Conservation (phyloP, 92 coral and sea anemone genomes). For the Ricordea florida region DNA sequence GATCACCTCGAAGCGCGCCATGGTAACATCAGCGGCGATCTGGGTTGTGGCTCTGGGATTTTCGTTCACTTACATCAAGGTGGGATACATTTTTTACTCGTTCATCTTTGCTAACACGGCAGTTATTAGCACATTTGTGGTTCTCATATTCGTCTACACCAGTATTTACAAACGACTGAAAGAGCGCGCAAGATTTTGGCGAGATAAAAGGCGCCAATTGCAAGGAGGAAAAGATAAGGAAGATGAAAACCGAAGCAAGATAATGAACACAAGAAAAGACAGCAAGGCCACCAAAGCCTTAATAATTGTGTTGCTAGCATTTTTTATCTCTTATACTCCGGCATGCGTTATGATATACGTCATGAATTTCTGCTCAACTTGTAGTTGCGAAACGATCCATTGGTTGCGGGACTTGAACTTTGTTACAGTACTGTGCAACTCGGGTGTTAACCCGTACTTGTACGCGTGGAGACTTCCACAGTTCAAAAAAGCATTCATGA, state of each 20-base stretch:
- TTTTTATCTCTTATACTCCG: constrained; percentile 67
- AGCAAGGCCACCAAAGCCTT: constrained; percentile 50
- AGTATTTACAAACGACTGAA: constrained; percentile 60
- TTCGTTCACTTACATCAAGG: constrained; percentile 64
- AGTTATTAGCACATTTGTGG: constrained; percentile 75
- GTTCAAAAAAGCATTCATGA: constrained; percentile 47
- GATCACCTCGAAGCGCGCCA: constrained; percentile 63
- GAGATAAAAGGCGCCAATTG: background rate
- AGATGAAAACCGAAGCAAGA: constrained; percentile 11
- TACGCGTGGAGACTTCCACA: constrained; percentile 78
- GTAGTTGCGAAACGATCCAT: constrained; percentile 67
- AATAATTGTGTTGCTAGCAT: constrained; percentile 56
- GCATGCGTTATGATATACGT: constrained; percentile 65
- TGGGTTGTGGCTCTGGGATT: constrained; percentile 70
- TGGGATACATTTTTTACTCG: constrained; percentile 76
- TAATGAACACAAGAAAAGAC: constrained; percentile 9
- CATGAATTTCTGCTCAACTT: constrained; percentile 66
- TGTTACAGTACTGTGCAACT: constrained; percentile 53
- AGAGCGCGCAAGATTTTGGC: constrained; percentile 40
- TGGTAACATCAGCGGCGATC: constrained; percentile 55
- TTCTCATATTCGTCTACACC: constrained; percentile 73
- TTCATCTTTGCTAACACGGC: constrained; percentile 85
- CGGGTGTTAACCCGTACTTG: constrained; percentile 67
- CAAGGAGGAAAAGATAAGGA: background rate
- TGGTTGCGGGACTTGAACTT: constrained; percentile 85